Evolutionary conservation across 2,888 invertebrate species (phyloP).

Genomic region (Flexamia atlantica): DNA sequence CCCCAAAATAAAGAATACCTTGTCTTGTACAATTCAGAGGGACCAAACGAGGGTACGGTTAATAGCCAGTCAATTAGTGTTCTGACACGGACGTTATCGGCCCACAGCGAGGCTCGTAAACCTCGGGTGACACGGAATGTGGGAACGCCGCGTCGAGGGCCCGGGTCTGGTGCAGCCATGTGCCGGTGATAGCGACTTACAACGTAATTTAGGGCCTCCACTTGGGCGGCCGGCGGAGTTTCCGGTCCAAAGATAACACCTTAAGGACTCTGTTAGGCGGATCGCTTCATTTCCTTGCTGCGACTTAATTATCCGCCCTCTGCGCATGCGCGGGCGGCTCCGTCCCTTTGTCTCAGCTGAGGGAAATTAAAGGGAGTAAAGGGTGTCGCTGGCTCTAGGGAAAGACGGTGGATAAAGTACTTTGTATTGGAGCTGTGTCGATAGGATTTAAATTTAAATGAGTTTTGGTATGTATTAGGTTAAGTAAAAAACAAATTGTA

Average conservation of each 20-base stretch:
- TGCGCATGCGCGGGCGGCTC: neutral
- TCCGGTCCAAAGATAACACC: constrained; percentile 60
- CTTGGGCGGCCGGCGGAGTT: constrained; percentile 51
- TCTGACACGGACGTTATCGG: neutral
- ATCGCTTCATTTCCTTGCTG: constrained; percentile 56
- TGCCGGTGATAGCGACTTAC: constrained; percentile 39
- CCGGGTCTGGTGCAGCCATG: constrained; percentile 22
- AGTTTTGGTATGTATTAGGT: neutral
- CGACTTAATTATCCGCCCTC: constrained; percentile 55
- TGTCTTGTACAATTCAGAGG: neutral
- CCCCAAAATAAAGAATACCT: too few relatives aligned
- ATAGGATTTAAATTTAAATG: neutral
- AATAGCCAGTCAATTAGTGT: neutral
- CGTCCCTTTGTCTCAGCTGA: constrained; percentile 10
- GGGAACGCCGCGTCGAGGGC: constrained; percentile 14
- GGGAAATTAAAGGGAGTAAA: neutral
- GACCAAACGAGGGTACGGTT: neutral
- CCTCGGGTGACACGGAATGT: constrained; percentile 27
- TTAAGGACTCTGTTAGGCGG: constrained; percentile 50
- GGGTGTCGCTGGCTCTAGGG: neutral
- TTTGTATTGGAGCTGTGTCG: too few relatives aligned
- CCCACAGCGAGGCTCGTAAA: neutral
- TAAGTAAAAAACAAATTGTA: too few relatives aligned
- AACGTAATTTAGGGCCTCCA: constrained; percentile 51
- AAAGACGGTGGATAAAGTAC: neutral